Conservation (phyloP, 37 sponge, comb jelly and placozoan genomes). For the Hormiphora californensis region DNA sequence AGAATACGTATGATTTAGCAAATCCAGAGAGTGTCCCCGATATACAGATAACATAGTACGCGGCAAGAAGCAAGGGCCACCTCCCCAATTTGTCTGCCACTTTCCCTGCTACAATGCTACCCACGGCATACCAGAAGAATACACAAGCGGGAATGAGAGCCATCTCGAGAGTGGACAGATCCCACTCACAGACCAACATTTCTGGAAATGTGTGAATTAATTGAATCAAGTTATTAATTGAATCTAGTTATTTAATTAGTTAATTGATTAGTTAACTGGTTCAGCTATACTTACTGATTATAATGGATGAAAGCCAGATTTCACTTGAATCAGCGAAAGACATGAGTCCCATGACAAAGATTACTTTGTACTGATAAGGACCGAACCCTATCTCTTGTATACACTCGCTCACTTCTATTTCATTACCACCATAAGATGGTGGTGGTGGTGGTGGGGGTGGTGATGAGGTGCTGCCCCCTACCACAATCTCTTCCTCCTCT, state of each 20-base stretch:
- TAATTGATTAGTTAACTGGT: no score
- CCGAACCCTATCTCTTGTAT: conserved; percentile 1
- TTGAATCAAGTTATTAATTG: no score
- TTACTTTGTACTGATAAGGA: background rate
- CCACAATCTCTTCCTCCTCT: background rate
- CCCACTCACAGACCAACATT: background rate
- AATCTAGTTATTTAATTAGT: no score
- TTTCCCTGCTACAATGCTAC: conserved; percentile 7
- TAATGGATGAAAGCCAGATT: conserved; percentile 12
- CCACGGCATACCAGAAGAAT: background rate
- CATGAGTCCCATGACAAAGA: background rate
- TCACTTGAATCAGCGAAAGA: conserved; percentile 1
- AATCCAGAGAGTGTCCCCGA: background rate
- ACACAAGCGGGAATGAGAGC: conserved; percentile 15
- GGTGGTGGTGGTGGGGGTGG: background rate
- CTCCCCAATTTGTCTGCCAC: background rate
- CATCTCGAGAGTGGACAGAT: background rate
- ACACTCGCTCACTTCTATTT: background rate
- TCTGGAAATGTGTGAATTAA: background rate
- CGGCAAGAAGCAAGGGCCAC: background rate
- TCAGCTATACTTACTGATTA: background rate
- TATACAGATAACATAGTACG: background rate
- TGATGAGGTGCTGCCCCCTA: background rate
- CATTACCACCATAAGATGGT: background rate
- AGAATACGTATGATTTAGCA: background rate